These are phyloP conservation scores for Phragmatobia fuliginosa DNA, from an alignment of 2,888 invertebrate species.

Conservation along the genomic window DNA sequence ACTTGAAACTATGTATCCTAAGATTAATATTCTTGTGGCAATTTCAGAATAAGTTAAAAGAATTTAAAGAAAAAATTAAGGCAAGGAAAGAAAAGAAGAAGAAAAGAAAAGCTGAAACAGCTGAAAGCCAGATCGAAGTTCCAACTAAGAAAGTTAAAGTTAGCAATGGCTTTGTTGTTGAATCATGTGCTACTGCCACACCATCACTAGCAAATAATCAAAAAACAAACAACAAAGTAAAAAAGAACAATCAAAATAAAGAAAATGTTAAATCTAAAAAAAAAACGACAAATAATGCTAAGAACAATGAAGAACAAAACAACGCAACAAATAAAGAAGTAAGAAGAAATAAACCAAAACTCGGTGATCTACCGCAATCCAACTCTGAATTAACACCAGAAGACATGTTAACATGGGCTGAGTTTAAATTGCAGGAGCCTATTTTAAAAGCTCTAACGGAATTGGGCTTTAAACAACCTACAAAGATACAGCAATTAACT, in stretches of 20 bases:
- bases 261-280: conserved; percentile 5
- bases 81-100: conserved; percentile 51
- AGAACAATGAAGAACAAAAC: conserved; percentile 15
- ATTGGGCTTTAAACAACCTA: conserved; percentile 93
- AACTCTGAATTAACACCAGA: conserved; percentile 67
- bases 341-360: conserved; percentile 60
- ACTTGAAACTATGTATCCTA: too few species aligned
- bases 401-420: conserved; percentile 88
- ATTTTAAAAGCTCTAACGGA: conserved; percentile 92
- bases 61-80: conserved; percentile 40
- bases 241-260: conserved; percentile 37
- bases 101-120: conserved; percentile 41
- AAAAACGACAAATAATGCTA: conserved; percentile 27
- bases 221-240: conserved; percentile 29
- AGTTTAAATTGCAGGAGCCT: conserved; percentile 89
- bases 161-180: conserved; percentile 76
- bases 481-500: conserved; percentile 94
- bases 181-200: conserved; percentile 59
- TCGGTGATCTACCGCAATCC: conserved; percentile 63
- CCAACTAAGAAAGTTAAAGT: conserved; percentile 56
- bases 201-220: conserved; percentile 63
- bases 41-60: conserved; percentile 55
- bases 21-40: too few species aligned
- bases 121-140: conserved; percentile 43
- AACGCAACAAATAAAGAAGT: conserved; percentile 10